These are phyloP conservation scores for Hypotaenidia okinawae DNA, from an alignment of 2,797 vertebrate species.

Conservation along the genomic window DNA sequence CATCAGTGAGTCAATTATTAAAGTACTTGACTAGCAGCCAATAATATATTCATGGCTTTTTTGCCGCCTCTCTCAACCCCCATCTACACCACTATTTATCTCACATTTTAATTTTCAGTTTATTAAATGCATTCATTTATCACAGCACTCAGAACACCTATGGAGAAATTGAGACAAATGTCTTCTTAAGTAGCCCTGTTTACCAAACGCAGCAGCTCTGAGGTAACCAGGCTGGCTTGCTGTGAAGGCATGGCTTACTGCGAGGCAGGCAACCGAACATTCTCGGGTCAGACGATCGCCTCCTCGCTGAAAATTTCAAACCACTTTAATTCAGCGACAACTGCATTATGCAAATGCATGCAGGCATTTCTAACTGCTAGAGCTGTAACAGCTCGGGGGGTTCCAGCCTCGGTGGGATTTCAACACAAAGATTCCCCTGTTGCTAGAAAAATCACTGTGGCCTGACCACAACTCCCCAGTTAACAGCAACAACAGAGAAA, in stretches of 20 bases:
- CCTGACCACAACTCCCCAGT: constrained; percentile 22
- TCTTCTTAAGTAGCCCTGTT: constrained; percentile 54
- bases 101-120: constrained; percentile 87
- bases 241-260: neutral
- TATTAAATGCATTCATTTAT: constrained; percentile 80
- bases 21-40: constrained; percentile 79
- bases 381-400: constrained; percentile 72
- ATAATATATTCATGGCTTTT: constrained; percentile 74
- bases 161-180: constrained; percentile 66
- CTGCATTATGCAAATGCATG: constrained; percentile 83
- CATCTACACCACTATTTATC: constrained; percentile 77
- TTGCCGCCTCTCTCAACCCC: constrained; percentile 14
- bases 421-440: constrained; percentile 65
- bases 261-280: neutral
- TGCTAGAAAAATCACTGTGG: neutral
- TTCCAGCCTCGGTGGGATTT: constrained; percentile 71
- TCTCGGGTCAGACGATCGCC: constrained; percentile 20
- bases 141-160: constrained; percentile 63
- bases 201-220: constrained; percentile 35
- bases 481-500: neutral
- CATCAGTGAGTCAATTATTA: constrained; percentile 58
- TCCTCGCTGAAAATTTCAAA: constrained; percentile 70
- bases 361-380: constrained; percentile 75
- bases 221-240: neutral
- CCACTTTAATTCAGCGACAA: constrained; percentile 79